Percentiles rank a stretch among this genome's conserved stretches.
These are phyloP conservation scores for Melinaea menophilus DNA, from an alignment of 2,888 invertebrate species.

Conservation along the genomic window DNA sequence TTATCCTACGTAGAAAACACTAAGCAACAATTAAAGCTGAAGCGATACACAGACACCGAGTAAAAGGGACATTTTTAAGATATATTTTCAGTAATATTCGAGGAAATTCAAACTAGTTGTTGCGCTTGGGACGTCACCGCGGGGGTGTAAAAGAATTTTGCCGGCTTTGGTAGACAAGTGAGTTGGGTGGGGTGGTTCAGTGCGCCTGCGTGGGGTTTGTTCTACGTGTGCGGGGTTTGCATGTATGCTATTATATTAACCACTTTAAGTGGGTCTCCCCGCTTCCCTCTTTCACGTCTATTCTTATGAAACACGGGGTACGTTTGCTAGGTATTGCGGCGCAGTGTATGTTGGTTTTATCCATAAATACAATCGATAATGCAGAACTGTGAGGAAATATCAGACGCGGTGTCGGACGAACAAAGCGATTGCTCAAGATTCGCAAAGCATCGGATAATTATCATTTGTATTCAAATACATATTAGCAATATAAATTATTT, in stretches of 20 bases:
- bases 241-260: conserved; percentile 51
- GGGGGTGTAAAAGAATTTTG: conserved; percentile 71
- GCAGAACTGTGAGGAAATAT: conserved; percentile 69
- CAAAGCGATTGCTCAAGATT: conserved; percentile 43
- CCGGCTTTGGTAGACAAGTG: conserved; percentile 60
- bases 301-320: conserved; percentile 35
- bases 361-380: conserved; percentile 73
- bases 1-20: conserved; percentile 42
- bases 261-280: conserved; percentile 43
- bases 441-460: conserved; percentile 40
- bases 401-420: conserved; percentile 66
- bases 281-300: conserved; percentile 39
- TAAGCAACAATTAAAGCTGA: conserved; percentile 57
- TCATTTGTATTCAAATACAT: conserved; percentile 18
- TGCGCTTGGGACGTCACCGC: conserved; percentile 66
- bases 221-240: conserved; percentile 63
- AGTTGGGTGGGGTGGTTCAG: conserved; percentile 67
- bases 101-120: conserved; percentile 55
- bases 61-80: conserved; percentile 39
- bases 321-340: conserved; percentile 45
- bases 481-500: not conserved
- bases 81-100: conserved; percentile 42
- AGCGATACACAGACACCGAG: conserved; percentile 46
- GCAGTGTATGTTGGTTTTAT: conserved; percentile 49
- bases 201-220: conserved; percentile 64